These are phyloP conservation scores for Simalia tracyae DNA, from an alignment of 2,797 vertebrate species.

Conservation along the genomic window DNA sequence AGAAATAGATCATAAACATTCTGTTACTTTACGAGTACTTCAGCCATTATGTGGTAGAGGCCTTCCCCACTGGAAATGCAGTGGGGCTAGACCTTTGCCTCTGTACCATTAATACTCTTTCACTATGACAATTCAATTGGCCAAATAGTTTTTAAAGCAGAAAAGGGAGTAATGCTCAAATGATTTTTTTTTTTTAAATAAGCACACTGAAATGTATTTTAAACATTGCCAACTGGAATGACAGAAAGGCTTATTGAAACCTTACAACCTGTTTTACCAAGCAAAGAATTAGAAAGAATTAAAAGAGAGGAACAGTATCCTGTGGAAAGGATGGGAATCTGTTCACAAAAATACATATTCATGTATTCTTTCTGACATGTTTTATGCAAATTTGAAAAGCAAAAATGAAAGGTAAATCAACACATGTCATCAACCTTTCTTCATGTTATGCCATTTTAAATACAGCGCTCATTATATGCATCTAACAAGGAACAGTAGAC, in stretches of 20 bases:
- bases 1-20: neutral
- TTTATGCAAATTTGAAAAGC: neutral
- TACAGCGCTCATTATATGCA: neutral
- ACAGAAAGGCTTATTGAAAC: neutral
- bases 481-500: neutral
- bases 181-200: neutral
- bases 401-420: neutral
- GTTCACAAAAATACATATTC: neutral
- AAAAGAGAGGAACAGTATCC: neutral
- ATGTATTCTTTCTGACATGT: neutral
- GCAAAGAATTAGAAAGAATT: neutral
- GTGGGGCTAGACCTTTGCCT: neutral
- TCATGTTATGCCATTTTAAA: neutral
- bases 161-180: neutral
- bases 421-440: neutral
- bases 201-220: neutral
- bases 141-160: neutral
- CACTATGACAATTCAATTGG: neutral
- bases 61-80: neutral
- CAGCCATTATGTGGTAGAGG: neutral
- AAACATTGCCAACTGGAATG: neutral
- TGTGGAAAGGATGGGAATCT: neutral
- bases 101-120: neutral
- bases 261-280: neutral
- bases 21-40: neutral